Conservation (phyloP, 2,888 invertebrate genomes). For the Zygothrica quintamaculata region DNA sequence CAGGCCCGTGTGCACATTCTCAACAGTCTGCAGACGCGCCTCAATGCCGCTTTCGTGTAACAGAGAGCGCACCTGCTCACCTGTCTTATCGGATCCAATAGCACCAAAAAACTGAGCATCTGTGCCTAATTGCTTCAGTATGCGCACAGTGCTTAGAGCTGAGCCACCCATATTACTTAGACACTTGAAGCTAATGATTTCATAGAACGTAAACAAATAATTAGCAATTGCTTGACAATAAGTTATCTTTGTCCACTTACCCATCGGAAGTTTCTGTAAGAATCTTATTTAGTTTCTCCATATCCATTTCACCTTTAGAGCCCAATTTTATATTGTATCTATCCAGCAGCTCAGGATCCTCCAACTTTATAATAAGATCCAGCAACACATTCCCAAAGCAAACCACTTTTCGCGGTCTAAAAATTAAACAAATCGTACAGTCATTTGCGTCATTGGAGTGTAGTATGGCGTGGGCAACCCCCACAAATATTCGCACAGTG, state of each 20-base stretch:
- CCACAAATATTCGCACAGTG: slow-evolving; percentile 21
- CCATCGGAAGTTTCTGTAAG: slow-evolving; percentile 63
- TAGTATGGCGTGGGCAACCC: neutral
- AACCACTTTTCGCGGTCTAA: slow-evolving; percentile 80
- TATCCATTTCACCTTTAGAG: slow-evolving; percentile 81
- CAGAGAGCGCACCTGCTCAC: slow-evolving; percentile 82
- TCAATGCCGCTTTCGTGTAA: slow-evolving; percentile 84
- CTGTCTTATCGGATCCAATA: slow-evolving; percentile 85
- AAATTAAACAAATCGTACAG: neutral
- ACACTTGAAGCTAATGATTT: slow-evolving; percentile 44
- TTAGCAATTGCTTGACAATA: slow-evolving; percentile 23
- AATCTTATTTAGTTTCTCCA: slow-evolving; percentile 71
- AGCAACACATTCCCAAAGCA: slow-evolving; percentile 83
- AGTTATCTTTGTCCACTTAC: slow-evolving; percentile 40
- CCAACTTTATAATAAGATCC: slow-evolving; percentile 77
- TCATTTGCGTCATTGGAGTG: slow-evolving; percentile 4
- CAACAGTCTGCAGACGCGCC: slow-evolving; percentile 82
- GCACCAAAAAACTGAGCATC: slow-evolving; percentile 86
- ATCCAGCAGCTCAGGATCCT: slow-evolving; percentile 75
- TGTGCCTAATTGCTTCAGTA: slow-evolving; percentile 83
- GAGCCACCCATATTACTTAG: slow-evolving; percentile 84
- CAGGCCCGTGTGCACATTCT: slow-evolving; percentile 85
- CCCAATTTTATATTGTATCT: slow-evolving; percentile 74
- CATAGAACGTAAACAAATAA: slow-evolving; percentile 12
- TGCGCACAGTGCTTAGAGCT: slow-evolving; percentile 85